Conservation (phyloP, 2,888 invertebrate genomes). For the Cataglyphis livida region DNA sequence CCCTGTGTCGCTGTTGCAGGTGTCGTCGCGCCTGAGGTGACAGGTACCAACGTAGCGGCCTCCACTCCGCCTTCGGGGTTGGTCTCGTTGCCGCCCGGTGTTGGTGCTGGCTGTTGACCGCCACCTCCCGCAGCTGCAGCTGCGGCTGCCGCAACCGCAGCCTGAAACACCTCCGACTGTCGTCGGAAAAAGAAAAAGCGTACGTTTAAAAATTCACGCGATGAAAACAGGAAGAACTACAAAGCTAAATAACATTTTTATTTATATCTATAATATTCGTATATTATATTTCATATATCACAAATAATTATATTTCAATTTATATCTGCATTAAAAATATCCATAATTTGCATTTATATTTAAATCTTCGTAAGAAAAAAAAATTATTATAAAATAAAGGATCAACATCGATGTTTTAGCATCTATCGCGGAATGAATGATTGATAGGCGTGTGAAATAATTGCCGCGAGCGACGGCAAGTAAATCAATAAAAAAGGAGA, state of each 20-base stretch:
- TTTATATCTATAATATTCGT: background rate
- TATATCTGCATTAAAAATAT: background rate
- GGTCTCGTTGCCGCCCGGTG: conserved; percentile 80
- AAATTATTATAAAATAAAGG: background rate
- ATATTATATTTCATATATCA: background rate
- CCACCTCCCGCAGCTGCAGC: conserved; percentile 85
- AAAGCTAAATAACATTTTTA: background rate
- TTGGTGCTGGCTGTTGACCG: conserved; percentile 82
- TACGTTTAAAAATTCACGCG: background rate
- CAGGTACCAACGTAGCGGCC: conserved; percentile 87
- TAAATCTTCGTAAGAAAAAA: background rate
- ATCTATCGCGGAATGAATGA: background rate
- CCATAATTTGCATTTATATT: background rate
- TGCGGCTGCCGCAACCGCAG: conserved; percentile 86
- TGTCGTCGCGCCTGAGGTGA: conserved; percentile 85
- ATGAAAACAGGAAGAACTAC: background rate
- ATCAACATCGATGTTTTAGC: background rate
- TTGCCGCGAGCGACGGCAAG: conserved; percentile 9
- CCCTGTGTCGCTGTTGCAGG: conserved; percentile 87
- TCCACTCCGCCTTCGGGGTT: conserved; percentile 83
- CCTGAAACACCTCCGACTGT: conserved; percentile 88
- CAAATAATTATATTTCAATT: background rate
- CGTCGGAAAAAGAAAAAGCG: conserved; percentile 38
- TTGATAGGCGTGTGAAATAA: conserved; percentile 9
- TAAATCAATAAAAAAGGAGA: conserved; percentile 24